Evolutionary conservation across 2,888 invertebrate species (phyloP).

Genomic region (Zootermopsis nevadensis): DNA sequence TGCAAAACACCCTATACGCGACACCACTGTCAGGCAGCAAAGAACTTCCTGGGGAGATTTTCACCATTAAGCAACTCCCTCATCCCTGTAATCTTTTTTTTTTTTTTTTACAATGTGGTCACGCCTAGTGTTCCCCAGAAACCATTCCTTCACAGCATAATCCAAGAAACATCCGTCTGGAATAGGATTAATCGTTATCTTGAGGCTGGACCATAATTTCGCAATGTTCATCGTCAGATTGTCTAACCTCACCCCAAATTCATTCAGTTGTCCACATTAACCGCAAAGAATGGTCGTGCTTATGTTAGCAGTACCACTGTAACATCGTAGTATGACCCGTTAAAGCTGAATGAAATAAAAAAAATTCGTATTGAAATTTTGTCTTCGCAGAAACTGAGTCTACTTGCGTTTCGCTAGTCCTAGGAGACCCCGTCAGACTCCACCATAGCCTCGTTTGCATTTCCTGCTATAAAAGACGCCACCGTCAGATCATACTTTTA

Average conservation of each 20-base stretch:
- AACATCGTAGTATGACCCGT: no score
- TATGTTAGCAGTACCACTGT: no score
- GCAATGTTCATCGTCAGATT: not conserved
- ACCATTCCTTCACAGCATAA: not conserved
- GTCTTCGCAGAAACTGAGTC: no score
- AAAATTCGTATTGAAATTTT: no score
- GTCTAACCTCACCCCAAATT: not conserved
- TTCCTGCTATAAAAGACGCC: no score
- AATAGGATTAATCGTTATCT: not conserved
- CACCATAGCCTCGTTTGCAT: no score
- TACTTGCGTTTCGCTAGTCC: no score
- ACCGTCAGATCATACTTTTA: no score
- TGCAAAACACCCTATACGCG: not conserved
- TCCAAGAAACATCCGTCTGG: conserved; percentile 2
- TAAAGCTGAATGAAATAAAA: no score
- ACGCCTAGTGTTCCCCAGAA: conserved; percentile 8
- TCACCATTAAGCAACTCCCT: conserved; percentile 1
- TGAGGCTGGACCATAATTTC: not conserved
- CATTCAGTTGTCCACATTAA: not conserved
- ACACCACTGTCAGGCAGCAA: not conserved
- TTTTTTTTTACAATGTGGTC: not conserved
- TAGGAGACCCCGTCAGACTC: no score
- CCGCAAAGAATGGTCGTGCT: not conserved
- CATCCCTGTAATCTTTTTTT: no score
- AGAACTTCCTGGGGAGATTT: not conserved